These are phyloP conservation scores for Chionoecetes opilio DNA, from an alignment of 1,140 invertebrate genomes.

Conservation along the genomic window DNA sequence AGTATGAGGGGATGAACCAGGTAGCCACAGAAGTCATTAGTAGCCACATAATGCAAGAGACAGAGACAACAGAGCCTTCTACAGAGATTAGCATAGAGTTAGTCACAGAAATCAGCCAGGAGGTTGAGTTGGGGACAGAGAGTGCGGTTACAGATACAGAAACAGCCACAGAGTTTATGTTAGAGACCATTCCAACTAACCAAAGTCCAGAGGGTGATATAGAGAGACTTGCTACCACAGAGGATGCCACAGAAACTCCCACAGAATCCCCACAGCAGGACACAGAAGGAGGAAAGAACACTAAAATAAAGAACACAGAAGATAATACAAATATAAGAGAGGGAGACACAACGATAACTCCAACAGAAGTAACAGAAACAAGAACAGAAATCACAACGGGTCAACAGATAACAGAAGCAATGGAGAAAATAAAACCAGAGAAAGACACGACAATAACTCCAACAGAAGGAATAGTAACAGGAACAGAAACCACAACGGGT, in stretches of 20 bases:
- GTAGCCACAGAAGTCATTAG: not conserved
- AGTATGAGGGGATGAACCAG: too few species aligned
- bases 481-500: not conserved
- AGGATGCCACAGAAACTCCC: not conserved
- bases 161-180: not conserved
- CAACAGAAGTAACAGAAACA: not conserved
- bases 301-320: not conserved
- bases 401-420: not conserved
- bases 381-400: not conserved
- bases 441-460: too few species aligned
- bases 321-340: too few species aligned
- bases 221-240: not conserved
- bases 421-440: not conserved
- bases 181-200: not conserved
- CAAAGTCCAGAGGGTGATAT: not conserved
- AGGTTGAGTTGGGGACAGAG: not conserved
- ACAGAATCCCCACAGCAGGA: too few species aligned
- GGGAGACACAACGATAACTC: too few species aligned
- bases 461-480: not conserved
- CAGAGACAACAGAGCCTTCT: not conserved
- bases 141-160: not conserved
- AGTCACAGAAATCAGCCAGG: not conserved
- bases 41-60: not conserved
- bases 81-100: not conserved
- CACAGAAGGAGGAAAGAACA: not conserved